Conservation (phyloP, 53 echinoderm and acorn worm genomes). For the Holothuria leucospilota region DNA sequence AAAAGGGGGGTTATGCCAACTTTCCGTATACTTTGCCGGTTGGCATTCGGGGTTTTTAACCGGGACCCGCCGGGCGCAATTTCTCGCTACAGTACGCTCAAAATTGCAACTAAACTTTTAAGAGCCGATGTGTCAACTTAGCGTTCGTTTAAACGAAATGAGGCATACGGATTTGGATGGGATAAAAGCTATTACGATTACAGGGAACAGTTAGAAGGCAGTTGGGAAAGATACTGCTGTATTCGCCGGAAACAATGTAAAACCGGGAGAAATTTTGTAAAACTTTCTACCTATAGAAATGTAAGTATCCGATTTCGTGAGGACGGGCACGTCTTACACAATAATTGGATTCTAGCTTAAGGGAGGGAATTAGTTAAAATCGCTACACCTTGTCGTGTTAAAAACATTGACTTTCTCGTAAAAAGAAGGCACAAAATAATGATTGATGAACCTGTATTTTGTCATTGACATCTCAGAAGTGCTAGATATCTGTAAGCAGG, state of each 20-base stretch:
- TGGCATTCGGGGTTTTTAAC: conserved; percentile 27
- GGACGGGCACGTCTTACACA: not conserved
- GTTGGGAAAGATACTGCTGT: not conserved
- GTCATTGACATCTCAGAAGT: not conserved
- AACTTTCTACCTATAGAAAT: not conserved
- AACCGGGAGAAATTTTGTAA: too few species aligned
- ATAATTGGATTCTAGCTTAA: conserved; percentile 36
- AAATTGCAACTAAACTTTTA: conserved; percentile 19
- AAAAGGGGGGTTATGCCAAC: too few species aligned
- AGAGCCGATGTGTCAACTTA: not conserved
- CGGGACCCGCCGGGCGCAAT: conserved; percentile 41
- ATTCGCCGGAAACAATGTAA: too few species aligned
- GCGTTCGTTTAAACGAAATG: conserved; percentile 12
- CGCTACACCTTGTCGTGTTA: not conserved
- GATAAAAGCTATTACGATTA: conserved; percentile 22
- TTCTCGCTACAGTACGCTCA: conserved; percentile 34
- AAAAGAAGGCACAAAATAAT: not conserved
- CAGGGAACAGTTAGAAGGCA: not conserved
- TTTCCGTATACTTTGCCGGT: not conserved
- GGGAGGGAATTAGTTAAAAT: conserved; percentile 32
- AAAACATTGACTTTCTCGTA: not conserved
- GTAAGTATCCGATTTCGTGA: conserved; percentile 14
- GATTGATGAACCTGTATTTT: not conserved
- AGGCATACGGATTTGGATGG: not conserved
- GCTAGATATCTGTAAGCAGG: too few species aligned